Evolutionary conservation across 1,140 invertebrate genomes (phyloP).

Genomic region (Halictus rubicundus): DNA sequence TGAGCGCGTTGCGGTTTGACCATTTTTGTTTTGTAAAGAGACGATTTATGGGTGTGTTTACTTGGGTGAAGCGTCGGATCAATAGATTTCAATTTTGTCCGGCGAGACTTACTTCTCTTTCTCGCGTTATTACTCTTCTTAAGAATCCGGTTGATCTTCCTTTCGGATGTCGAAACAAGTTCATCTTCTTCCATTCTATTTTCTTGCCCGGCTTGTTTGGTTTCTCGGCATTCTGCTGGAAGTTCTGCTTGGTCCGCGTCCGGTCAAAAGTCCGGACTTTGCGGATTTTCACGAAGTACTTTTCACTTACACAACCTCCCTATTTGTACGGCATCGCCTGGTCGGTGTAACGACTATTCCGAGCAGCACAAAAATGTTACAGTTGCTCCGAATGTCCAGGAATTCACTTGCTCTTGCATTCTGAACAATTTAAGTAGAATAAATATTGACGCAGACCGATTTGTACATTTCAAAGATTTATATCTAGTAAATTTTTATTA

Average conservation of each 20-base stretch:
- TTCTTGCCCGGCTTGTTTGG: not conserved
- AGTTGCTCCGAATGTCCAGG: too few species aligned
- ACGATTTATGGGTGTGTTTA: not conserved
- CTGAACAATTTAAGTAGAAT: too few species aligned
- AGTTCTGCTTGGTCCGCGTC: not conserved
- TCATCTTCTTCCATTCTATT: not conserved
- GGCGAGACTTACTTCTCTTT: not conserved
- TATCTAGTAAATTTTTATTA: too few species aligned
- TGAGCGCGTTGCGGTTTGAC: too few species aligned
- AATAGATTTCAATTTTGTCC: not conserved
- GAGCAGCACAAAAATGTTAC: not conserved
- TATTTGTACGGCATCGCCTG: not conserved
- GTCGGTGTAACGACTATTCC: slow-evolving; percentile 1
- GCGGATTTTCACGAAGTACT: slow-evolving; percentile 1
- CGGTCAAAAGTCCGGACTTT: slow-evolving; percentile 1
- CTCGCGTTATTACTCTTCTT: not conserved
- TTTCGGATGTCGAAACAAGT: not conserved
- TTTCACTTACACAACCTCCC: not conserved
- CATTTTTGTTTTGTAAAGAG: too few species aligned
- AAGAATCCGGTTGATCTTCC: not conserved
- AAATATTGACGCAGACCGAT: too few species aligned
- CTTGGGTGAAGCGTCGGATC: too few species aligned
- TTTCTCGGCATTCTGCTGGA: not conserved
- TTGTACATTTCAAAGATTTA: too few species aligned
- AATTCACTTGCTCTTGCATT: not conserved